Percentiles rank a stretch among this genome's conserved stretches.
Evolutionary conservation across 2,797 vertebrate species (phyloP).

Genomic region (Diplodus puntazzo): DNA sequence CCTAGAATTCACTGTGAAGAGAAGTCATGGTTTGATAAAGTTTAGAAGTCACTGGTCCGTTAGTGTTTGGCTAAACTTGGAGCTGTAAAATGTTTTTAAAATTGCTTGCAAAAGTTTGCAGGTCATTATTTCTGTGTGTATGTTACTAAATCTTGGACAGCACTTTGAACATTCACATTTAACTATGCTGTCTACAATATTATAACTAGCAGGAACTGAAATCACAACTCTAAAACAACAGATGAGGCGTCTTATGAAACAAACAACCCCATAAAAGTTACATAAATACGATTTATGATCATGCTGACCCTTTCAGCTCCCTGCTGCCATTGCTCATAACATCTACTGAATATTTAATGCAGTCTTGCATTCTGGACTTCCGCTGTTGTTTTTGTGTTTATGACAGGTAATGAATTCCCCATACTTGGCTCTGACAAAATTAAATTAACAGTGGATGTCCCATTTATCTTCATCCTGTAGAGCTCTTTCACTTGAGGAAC

Average conservation of each 20-base stretch:
- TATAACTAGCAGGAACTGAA: constrained; percentile 19
- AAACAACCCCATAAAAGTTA: constrained; percentile 38
- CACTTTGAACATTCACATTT: constrained; percentile 33
- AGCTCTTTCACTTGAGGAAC: constrained; percentile 48
- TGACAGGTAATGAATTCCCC: constrained; percentile 70
- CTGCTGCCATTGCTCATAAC: neutral
- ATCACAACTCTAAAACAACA: constrained; percentile 36
- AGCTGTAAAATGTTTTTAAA: neutral
- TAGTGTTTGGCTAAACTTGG: neutral
- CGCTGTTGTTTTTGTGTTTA: constrained; percentile 40
- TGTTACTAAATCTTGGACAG: neutral
- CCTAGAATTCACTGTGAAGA: neutral
- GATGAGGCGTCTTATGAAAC: constrained; percentile 37
- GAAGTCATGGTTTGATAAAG: neutral
- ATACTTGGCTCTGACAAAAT: constrained; percentile 49
- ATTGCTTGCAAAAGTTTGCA: neutral
- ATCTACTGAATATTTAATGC: constrained; percentile 73
- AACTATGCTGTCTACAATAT: constrained; percentile 11
- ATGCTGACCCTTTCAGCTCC: constrained; percentile 30
- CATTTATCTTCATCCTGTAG: constrained; percentile 55
- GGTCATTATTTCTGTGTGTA: neutral
- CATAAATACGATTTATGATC: constrained; percentile 45
- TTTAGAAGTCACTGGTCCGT: neutral
- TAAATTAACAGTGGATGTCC: constrained; percentile 50
- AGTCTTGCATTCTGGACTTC: constrained; percentile 48